Base-by-base conservation (phyloP, 64 coral and sea anemone genomes). In the Catalaphyllia jardinei region DNA sequence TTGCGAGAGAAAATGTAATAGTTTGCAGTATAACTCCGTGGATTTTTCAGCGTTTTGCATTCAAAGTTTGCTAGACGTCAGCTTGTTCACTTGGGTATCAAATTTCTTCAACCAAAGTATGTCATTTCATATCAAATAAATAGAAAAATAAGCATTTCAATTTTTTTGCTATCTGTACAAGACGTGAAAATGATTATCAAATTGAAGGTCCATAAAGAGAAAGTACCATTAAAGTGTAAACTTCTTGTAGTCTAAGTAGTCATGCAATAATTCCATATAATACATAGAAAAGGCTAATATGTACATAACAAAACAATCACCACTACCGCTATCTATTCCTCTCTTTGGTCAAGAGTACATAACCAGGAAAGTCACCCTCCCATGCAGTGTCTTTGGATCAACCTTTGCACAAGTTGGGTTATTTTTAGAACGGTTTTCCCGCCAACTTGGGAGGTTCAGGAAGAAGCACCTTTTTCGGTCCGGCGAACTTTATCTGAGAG, bases 41-140 rank as follows among this genome's bases (percentile, higher is more conserved):
- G 8, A 27, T 29, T 69, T 69, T 69, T 27, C 25, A 24, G 22
- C 8, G 25, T 25, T 69, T 69, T 69, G 65, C 24, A 69, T 69
- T 69, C 65, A n/a, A 69, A 24, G n/a, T 69, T 69, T 69, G 24
- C 2, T 1, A 13, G 7, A 57, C 7, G 54, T 57, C 54, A 57
- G 15, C 0, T 57, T 14, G 54, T 16, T 57, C 20, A 27, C 22
- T n/a, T 25, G 25, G 10, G 65, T 11, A 27, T 24, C 1, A 69
- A 69, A 27, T 69, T 69, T 22, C 22, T 1, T 69, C 65, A 69
- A 12, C 65, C n/a, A 69, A 77, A 31, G 78, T 80, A 31, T 60
- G 52, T 22, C 78, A 80, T 80, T 80, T 80, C 28, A 61, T 80
- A 80, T 80, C 57, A 33, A 62, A 80, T 80, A 80, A 79, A 79